A percentile compares a stretch with the other conserved stretches of the same genome.
These are phyloP conservation scores for Amblyraja radiata DNA, from an alignment of 2,797 vertebrate genomes.

Conservation along the genomic window DNA sequence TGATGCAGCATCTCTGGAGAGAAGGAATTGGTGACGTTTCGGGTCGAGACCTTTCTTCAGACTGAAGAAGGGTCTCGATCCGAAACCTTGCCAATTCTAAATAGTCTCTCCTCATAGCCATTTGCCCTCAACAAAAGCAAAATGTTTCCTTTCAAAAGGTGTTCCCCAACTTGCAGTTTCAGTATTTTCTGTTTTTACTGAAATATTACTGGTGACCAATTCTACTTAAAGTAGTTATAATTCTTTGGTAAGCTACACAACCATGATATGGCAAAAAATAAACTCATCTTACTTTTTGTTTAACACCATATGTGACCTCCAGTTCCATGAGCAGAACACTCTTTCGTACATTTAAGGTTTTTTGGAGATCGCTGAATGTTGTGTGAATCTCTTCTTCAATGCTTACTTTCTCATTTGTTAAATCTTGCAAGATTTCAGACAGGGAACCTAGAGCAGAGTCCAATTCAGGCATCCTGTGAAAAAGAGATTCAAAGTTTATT, in stretches of 20 bases:
- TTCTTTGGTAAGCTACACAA: neutral
- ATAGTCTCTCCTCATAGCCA: too few species aligned
- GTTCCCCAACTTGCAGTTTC: too few species aligned
- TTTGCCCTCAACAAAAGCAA: too few species aligned
- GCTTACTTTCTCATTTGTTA: conserved; percentile 84
- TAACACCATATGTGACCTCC: conserved; percentile 95
- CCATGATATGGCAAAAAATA: neutral
- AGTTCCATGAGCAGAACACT: conserved; percentile 94
- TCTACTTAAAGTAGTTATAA: neutral
- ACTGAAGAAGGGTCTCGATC: too few species aligned
- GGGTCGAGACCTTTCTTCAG: too few species aligned
- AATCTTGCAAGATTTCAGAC: conserved; percentile 89
- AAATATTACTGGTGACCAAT: neutral
- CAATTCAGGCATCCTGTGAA: conserved; percentile 82
- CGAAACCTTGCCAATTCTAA: too few species aligned
- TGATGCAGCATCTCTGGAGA: too few species aligned
- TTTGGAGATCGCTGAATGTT: conserved; percentile 91
- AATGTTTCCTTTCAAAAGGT: too few species aligned
- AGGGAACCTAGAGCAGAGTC: conserved; percentile 81
- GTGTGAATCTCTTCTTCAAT: conserved; percentile 87
- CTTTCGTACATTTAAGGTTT: conserved; percentile 89
- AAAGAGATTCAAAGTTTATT: neutral
- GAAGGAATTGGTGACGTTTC: too few species aligned
- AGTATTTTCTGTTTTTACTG: too few species aligned
- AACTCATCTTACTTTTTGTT: conserved; percentile 80